A percentile compares a stretch with the other conserved stretches of the same genome.
Conservation (phyloP, 2,797 vertebrate genomes). For the Psittacula echo region DNA sequence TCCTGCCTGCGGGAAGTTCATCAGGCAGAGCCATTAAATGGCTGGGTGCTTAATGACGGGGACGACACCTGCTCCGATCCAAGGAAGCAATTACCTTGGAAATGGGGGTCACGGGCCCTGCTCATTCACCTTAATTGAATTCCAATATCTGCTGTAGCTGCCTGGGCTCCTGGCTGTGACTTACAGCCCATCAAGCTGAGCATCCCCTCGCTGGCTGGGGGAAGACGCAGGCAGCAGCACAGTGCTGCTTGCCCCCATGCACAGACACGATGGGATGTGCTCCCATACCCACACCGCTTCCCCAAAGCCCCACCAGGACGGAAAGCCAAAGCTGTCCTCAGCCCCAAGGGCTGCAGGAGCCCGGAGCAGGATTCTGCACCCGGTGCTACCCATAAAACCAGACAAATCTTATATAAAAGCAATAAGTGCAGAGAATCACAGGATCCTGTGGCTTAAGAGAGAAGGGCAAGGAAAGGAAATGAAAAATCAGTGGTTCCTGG, state of each 20-base stretch:
- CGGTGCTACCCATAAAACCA: fast-evolving
- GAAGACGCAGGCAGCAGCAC: neutral
- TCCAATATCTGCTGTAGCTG: slow-evolving; percentile 84
- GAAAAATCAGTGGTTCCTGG: neutral
- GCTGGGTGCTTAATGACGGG: slow-evolving; percentile 77
- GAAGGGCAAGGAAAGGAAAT: neutral
- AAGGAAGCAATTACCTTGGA: slow-evolving; percentile 87
- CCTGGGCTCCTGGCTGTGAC: slow-evolving; percentile 77
- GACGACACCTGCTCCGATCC: slow-evolving; percentile 70
- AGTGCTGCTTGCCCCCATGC: neutral
- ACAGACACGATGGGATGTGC: fast-evolving
- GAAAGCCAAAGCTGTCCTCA: neutral
- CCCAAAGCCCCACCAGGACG: fast-evolving
- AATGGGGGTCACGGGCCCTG: slow-evolving; percentile 82
- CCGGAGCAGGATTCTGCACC: fast-evolving
- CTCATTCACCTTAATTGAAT: slow-evolving; percentile 88
- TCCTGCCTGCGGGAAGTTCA: slow-evolving; percentile 30
- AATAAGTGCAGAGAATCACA: fast-evolving
- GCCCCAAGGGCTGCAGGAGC: neutral
- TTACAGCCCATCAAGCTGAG: slow-evolving; percentile 61
- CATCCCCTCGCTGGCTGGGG: neutral
- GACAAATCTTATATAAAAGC: fast-evolving
- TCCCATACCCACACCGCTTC: fast-evolving
- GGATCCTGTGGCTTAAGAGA: neutral
- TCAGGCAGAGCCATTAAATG: slow-evolving; percentile 66